These are phyloP conservation scores for Haemorhous mexicanus DNA, from an alignment of 2,113 vertebrate genomes.

Conservation along the genomic window DNA sequence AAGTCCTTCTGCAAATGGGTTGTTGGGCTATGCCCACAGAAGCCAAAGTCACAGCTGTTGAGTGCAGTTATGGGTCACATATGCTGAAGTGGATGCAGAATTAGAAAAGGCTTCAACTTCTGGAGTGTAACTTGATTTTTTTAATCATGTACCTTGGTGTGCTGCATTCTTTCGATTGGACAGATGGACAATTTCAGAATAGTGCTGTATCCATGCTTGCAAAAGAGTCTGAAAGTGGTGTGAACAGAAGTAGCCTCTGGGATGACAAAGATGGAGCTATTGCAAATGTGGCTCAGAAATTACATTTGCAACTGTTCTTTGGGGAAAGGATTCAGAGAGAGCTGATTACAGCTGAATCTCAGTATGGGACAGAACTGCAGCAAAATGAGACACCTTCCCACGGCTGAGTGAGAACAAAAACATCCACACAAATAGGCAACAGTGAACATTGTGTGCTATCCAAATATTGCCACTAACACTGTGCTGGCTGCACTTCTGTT, in stretches of 20 bases:
- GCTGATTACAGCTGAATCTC: background rate
- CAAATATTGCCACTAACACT: background rate
- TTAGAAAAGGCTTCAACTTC: background rate
- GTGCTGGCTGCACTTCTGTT: background rate
- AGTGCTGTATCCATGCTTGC: rapidly evolving
- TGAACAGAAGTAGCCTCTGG: background rate
- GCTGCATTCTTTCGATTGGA: background rate
- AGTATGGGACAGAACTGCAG: background rate
- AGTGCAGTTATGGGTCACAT: background rate
- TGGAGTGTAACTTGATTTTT: background rate
- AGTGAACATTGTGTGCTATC: background rate
- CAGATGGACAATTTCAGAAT: background rate
- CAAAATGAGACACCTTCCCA: background rate
- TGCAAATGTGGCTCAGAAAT: background rate
- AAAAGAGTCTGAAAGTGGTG: background rate
- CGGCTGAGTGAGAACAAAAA: background rate
- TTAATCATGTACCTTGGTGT: background rate
- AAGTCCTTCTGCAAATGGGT: background rate
- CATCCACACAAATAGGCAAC: background rate
- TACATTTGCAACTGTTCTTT: background rate
- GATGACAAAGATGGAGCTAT: background rate
- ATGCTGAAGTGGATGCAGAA: background rate
- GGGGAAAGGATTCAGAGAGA: background rate
- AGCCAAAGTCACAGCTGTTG: background rate
- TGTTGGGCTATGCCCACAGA: background rate